Base-by-base conservation (phyloP, 35 echinoderm and acorn worm species). In the Amphiura filiformis region DNA sequence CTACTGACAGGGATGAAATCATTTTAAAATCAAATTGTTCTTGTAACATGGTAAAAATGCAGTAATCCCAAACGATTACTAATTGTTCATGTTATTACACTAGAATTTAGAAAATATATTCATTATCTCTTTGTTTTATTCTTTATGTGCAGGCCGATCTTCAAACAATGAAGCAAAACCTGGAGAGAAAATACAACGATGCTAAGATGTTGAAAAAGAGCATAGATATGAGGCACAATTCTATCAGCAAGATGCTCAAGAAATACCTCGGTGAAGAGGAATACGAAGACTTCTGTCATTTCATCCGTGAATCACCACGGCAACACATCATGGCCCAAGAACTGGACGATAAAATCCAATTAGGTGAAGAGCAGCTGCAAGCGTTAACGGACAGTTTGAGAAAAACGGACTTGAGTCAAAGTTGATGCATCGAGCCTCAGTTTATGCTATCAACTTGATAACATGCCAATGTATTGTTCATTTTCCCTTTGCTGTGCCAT, bases 351-450 rank as follows among this genome's bases (percentile, higher is more conserved):
- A 93, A 93, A 32, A 89, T 97, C 23, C 57, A 90, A 26, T 35
- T 93, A 9, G 95, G 95, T 0, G 92, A 97, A 32, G 95, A 97
- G 81, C 95, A 97, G 80, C 82, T 97, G 78, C 91, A 93, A 57
- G 95, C 95, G 0, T 70, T 97, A 3, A 78, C 76, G 31, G 88
- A 90, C n/a, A 97, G 95, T 39, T 80, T 97, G 37, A 77, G 77
- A 70, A 70, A 70, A n/a, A 30, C 61, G 15, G 9, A 70, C 28
- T 70, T 23, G 4, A 70, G 28, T n/a, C 7, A 70, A 70, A 70
- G 61, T 70, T 70, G 61, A 70, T 70, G 17, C 17, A 47, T 47
- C 17, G 41, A 47, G 41, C 17, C 17, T 47, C 17, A 17, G 4
- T 17, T 47, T 47, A 17, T 9, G 17, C 41, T 47, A 47, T 9